A percentile compares a stretch with the other conserved stretches of the same genome.
These are phyloP conservation scores for Sitophilus oryzae DNA, from an alignment of 1,140 invertebrate species.

Conservation along the genomic window DNA sequence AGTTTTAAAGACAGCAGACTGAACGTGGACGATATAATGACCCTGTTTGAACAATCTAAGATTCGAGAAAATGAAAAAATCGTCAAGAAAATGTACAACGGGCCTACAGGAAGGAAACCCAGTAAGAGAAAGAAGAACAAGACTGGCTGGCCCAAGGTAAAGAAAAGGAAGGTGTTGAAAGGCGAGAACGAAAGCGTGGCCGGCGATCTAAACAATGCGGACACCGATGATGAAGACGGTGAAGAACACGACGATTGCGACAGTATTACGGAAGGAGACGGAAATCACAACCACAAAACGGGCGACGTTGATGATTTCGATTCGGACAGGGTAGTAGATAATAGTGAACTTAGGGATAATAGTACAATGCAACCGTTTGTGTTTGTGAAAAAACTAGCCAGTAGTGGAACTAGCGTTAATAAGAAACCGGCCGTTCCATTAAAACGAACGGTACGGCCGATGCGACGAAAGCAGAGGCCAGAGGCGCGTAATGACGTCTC, in stretches of 20 bases:
- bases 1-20: slow-evolving; percentile 18
- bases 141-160: slow-evolving; percentile 57
- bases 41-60: slow-evolving; percentile 32
- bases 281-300: slow-evolving; percentile 21
- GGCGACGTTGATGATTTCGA: slow-evolving; percentile 10
- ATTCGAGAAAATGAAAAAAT: slow-evolving; percentile 20
- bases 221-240: slow-evolving; percentile 20
- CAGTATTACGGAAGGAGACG: slow-evolving; percentile 24
- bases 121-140: slow-evolving; percentile 44
- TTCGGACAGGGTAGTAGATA: slow-evolving; percentile 25
- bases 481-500: too few relatives aligned
- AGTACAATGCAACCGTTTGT: slow-evolving; percentile 38
- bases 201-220: slow-evolving; percentile 18
- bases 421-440: too few relatives aligned
- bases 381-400: slow-evolving; percentile 41
- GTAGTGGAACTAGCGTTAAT: too few relatives aligned
- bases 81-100: too few relatives aligned
- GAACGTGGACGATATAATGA: slow-evolving; percentile 30
- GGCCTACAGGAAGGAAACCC: slow-evolving; percentile 24
- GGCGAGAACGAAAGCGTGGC: slow-evolving; percentile 23
- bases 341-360: slow-evolving; percentile 32
- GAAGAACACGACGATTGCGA: slow-evolving; percentile 26
- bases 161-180: slow-evolving; percentile 23
- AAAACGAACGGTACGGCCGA: too few relatives aligned
- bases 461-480: too few relatives aligned